phyloP scores from a whole-genome alignment of 2,888 invertebrate species.

The Ormyrus labotus region DNA sequence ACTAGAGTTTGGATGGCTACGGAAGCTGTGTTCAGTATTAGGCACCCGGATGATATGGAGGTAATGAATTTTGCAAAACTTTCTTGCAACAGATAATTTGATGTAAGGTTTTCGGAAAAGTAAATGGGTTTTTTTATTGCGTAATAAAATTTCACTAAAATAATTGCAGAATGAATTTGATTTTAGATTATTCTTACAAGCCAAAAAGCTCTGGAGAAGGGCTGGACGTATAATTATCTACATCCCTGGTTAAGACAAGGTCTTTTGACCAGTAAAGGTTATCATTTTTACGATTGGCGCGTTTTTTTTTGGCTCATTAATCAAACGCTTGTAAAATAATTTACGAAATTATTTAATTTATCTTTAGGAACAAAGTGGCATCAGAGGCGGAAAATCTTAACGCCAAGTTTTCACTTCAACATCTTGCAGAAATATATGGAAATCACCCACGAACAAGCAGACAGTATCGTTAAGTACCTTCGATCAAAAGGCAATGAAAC shows the following conservation, averaged over 20 bases:
- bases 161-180: too few relatives aligned
- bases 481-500: background rate
- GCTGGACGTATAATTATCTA: conserved; percentile 11
- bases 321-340: background rate
- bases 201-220: conserved; percentile 4
- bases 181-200: background rate
- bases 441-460: conserved; percentile 8
- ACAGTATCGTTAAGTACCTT: background rate
- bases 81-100: background rate
- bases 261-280: conserved; percentile 27
- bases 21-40: background rate
- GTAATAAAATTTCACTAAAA: too few relatives aligned
- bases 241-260: conserved; percentile 18
- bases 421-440: conserved; percentile 24
- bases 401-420: conserved; percentile 33
- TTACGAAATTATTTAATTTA: background rate
- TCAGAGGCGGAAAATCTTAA: conserved; percentile 22
- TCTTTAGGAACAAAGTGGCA: conserved; percentile 23
- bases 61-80: background rate
- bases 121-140: background rate
- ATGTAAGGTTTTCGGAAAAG: background rate
- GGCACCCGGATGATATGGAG: conserved; percentile 28
- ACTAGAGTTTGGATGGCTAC: conserved; percentile 18
- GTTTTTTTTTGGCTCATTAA: background rate
- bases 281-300: background rate